Evolutionary conservation across 1,140 invertebrate species (phyloP).

Genomic region (Leptinotarsa lineolata): DNA sequence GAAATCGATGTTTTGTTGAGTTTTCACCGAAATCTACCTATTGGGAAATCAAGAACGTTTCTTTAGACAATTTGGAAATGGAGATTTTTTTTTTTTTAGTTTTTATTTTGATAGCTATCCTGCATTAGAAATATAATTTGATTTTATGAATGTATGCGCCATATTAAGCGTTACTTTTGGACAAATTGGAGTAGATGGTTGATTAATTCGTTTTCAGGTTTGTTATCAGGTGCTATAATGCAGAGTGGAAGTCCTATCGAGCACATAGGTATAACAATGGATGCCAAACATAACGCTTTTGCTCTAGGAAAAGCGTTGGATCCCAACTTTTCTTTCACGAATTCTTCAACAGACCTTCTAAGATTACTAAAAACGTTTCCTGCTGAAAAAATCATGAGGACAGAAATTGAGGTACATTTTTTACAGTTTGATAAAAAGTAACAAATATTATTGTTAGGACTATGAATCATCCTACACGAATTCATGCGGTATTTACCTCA

Average conservation of each 20-base stretch:
- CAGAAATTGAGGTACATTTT: neutral
- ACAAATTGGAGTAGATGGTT: too few relatives aligned
- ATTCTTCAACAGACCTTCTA: neutral
- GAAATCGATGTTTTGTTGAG: too few relatives aligned
- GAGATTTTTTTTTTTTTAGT: too few relatives aligned
- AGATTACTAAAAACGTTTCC: neutral
- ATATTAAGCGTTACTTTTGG: too few relatives aligned
- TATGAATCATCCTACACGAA: neutral
- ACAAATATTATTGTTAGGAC: too few relatives aligned
- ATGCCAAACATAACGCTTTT: neutral
- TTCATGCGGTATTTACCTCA: neutral
- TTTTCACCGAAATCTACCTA: too few relatives aligned
- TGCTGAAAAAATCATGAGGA: neutral
- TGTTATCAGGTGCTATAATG: neutral
- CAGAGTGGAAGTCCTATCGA: neutral
- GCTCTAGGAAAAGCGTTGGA: neutral
- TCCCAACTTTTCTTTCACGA: neutral
- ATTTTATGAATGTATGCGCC: too few relatives aligned
- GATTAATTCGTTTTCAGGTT: neutral
- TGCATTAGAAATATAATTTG: too few relatives aligned
- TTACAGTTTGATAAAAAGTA: too few relatives aligned
- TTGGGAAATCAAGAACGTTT: too few relatives aligned
- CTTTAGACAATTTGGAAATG: too few relatives aligned
- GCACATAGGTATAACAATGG: neutral
- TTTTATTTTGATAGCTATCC: too few relatives aligned